Conservation (phyloP, 2,113 vertebrate species). For the Ranitomeya variabilis region DNA sequence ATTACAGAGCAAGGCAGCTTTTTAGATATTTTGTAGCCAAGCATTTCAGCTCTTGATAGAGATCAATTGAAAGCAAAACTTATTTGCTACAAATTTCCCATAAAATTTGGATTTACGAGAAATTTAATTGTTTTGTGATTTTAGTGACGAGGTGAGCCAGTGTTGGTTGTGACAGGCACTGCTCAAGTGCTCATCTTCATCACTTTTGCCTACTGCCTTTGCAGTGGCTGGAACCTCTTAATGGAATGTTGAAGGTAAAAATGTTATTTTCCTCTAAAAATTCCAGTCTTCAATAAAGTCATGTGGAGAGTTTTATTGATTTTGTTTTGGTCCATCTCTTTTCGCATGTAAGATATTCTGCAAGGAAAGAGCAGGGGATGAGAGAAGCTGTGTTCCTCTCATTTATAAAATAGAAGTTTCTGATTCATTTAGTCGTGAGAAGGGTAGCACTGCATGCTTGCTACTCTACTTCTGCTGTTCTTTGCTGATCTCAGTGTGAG, state of each 20-base stretch:
- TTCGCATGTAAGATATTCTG: constrained; percentile 30
- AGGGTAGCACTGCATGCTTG: not conserved
- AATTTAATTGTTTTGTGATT: too few relatives aligned
- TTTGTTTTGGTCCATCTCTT: constrained; percentile 43
- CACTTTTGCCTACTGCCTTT: too few relatives aligned
- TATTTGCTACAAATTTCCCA: too few relatives aligned
- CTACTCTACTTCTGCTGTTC: not conserved
- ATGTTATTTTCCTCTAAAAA: constrained; percentile 43
- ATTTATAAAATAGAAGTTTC: constrained; percentile 7
- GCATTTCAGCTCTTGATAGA: too few relatives aligned
- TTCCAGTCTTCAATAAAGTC: constrained; percentile 42
- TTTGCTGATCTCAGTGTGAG: constrained; percentile 18
- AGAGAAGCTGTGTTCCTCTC: constrained; percentile 42
- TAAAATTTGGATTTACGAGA: too few relatives aligned
- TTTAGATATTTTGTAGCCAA: too few relatives aligned
- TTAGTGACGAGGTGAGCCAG: too few relatives aligned
- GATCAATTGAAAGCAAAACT: too few relatives aligned
- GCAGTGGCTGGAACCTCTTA: not conserved
- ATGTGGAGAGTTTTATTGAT: constrained; percentile 47
- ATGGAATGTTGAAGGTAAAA: constrained; percentile 16
- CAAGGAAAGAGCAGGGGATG: constrained; percentile 8
- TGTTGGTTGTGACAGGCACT: too few relatives aligned
- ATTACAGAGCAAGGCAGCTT: too few relatives aligned
- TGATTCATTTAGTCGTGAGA: constrained; percentile 29
- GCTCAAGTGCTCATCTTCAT: too few relatives aligned